These are phyloP conservation scores for Pycnomerus fuliginosus DNA, from an alignment of 2,888 invertebrate species.

Conservation along the genomic window DNA sequence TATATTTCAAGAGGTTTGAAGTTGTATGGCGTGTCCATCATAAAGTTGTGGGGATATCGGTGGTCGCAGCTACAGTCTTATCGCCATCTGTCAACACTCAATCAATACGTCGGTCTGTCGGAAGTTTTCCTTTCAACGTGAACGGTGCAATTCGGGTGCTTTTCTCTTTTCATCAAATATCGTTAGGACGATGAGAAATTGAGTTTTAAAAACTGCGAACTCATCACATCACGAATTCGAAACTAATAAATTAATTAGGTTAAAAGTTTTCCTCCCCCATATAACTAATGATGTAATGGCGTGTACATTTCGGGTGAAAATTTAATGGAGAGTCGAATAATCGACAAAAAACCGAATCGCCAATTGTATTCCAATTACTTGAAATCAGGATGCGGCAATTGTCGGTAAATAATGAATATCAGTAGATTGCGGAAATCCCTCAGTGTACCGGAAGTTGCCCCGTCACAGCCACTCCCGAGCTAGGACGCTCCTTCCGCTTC, in stretches of 20 bases:
- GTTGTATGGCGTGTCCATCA: slow-evolving; percentile 29
- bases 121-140: slow-evolving; percentile 16
- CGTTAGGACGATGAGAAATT: too few relatives aligned
- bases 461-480: slow-evolving; percentile 45
- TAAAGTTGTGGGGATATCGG: slow-evolving; percentile 33
- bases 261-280: slow-evolving; percentile 3
- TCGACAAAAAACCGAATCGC: too few relatives aligned
- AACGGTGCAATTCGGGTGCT: not conserved
- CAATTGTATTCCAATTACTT: too few relatives aligned
- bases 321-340: not conserved
- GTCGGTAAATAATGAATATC: slow-evolving; percentile 50
- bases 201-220: too few relatives aligned
- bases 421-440: slow-evolving; percentile 49
- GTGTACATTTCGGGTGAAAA: slow-evolving; percentile 1
- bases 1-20: slow-evolving; percentile 16
- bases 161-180: too few relatives aligned
- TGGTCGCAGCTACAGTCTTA: slow-evolving; percentile 31
- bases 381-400: slow-evolving; percentile 27
- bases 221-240: slow-evolving; percentile 1
- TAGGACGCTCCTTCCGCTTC: slow-evolving; percentile 43
- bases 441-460: slow-evolving; percentile 47
- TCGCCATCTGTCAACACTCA: slow-evolving; percentile 44
- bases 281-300: slow-evolving; percentile 4
- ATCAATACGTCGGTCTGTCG: slow-evolving; percentile 36
- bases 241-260: slow-evolving; percentile 21